phyloP scores from a whole-genome alignment of 2,888 invertebrate genomes.

The Lycophotia porphyrea region DNA sequence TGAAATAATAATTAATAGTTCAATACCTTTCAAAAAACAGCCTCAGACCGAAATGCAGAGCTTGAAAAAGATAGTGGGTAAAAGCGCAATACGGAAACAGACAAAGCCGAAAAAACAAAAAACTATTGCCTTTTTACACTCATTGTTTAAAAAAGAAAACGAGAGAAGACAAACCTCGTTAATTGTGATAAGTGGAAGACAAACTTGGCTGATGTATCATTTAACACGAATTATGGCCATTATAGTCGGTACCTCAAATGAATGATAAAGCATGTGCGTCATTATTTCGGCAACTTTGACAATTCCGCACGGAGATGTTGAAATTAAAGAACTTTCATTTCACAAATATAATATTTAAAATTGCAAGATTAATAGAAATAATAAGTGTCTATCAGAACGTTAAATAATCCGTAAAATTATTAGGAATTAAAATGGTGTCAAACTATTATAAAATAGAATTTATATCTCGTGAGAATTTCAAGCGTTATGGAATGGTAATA shows the following conservation, averaged over 20 bases:
- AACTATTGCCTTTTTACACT: constrained; percentile 51
- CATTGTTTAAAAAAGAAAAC: constrained; percentile 54
- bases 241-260: constrained; percentile 24
- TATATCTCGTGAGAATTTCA: constrained; percentile 52
- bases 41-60: background rate
- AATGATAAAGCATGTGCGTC: constrained; percentile 11
- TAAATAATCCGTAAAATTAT: constrained; percentile 53
- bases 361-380: constrained; percentile 33
- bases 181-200: constrained; percentile 61
- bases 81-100: background rate
- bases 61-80: background rate
- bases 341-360: constrained; percentile 14
- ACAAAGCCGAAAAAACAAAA: constrained; percentile 8
- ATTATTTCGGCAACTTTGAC: constrained; percentile 40
- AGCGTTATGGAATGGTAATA: constrained; percentile 36
- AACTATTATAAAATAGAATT: constrained; percentile 47
- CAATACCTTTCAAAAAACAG: constrained; percentile 5
- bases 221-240: constrained; percentile 42
- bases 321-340: constrained; percentile 36
- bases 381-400: constrained; percentile 31
- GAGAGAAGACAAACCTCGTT: constrained; percentile 41
- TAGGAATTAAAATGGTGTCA: constrained; percentile 34
- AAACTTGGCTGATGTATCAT: constrained; percentile 44
- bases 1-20: background rate
- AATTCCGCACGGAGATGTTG: constrained; percentile 37